Conservation (phyloP, 2,113 vertebrate genomes). For the Glaucidium brasilianum region DNA sequence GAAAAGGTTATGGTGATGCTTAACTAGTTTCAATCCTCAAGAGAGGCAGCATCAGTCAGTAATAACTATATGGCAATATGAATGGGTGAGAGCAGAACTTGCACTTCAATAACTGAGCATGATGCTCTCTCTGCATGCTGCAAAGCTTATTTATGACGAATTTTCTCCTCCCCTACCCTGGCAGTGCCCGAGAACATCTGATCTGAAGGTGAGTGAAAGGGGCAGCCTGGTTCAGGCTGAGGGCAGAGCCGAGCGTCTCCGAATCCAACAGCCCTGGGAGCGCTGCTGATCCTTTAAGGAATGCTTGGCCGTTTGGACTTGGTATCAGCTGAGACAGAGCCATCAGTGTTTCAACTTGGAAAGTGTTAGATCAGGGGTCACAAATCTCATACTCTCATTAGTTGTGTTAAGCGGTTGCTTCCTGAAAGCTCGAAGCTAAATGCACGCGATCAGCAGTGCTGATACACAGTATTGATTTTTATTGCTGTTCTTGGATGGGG, state of each 20-base stretch:
- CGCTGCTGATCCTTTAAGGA: too few relatives aligned
- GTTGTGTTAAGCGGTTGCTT: neutral
- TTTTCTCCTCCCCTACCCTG: neutral
- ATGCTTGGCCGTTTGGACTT: neutral
- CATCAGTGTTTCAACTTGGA: neutral
- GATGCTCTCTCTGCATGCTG: neutral
- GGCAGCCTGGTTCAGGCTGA: neutral
- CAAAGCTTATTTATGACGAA: neutral
- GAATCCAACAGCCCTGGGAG: neutral
- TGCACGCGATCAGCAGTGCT: neutral
- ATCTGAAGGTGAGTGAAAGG: neutral
- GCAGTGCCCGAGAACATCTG: neutral
- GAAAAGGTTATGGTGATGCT: neutral
- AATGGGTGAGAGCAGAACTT: neutral
- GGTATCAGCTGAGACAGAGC: neutral
- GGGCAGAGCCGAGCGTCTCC: neutral
- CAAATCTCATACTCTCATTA: neutral
- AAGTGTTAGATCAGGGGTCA: neutral
- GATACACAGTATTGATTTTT: neutral
- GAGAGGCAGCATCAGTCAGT: neutral
- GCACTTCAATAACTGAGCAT: neutral
- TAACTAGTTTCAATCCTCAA: neutral
- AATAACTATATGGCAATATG: neutral
- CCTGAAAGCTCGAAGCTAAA: neutral
- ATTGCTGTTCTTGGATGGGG: neutral